Conservation (phyloP, 1,140 invertebrate species). For the Papilio polytes region DNA sequence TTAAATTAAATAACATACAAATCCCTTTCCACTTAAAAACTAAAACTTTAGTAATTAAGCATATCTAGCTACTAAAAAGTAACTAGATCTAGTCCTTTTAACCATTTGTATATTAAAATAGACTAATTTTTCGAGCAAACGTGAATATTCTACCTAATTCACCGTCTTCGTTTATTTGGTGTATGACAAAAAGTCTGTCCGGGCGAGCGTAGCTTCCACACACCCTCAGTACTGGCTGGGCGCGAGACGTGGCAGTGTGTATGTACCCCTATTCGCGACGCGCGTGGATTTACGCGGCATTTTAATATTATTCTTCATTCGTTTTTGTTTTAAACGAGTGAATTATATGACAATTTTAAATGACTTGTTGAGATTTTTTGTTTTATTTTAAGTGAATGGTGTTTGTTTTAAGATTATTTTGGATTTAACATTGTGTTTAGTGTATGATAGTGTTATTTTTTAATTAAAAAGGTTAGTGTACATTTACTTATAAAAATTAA, state of each 20-base stretch:
- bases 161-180: conserved; percentile 50
- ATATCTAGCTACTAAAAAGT: no score
- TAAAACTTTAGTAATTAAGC: no score
- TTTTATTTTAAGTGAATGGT: conserved; percentile 12
- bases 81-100: no score
- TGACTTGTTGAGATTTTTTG: not conserved
- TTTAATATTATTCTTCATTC: conserved; percentile 41
- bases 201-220: conserved; percentile 69
- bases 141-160: conserved; percentile 35
- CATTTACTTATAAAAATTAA: not conserved
- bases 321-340: not conserved
- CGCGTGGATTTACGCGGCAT: conserved; percentile 58
- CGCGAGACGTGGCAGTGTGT: conserved; percentile 50
- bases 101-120: no score
- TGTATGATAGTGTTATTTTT: not conserved
- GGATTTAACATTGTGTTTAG: conserved; percentile 24
- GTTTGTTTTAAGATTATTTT: conserved; percentile 22
- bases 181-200: conserved; percentile 71
- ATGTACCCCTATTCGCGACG: conserved; percentile 37
- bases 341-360: not conserved
- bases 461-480: conserved; percentile 25
- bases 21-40: no score
- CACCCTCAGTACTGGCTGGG: conserved; percentile 71
- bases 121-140: no score
- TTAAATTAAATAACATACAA: no score